Conservation (phyloP, 1,140 invertebrate species). For the Oppia nitens region DNA sequence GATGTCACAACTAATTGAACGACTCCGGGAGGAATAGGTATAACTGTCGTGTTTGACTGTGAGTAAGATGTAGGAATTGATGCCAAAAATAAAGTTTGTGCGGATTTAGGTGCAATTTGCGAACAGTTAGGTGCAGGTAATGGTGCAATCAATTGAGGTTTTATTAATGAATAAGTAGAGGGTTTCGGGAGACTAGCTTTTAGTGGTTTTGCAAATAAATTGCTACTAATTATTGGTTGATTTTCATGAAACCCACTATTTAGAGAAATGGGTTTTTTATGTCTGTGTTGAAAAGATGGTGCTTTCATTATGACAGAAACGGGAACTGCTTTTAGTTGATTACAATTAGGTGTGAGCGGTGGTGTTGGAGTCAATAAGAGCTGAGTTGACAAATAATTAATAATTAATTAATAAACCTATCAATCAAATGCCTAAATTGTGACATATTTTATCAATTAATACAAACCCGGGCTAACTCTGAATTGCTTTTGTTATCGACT, state of each 20-base stretch:
- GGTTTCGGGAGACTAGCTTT: not conserved
- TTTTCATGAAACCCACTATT: not conserved
- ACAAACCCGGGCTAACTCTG: slow-evolving; percentile 19
- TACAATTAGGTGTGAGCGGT: slow-evolving; percentile 30
- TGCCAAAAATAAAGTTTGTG: not conserved
- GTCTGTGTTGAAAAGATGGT: slow-evolving; percentile 18
- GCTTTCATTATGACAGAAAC: slow-evolving; percentile 62
- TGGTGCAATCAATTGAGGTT: not conserved
- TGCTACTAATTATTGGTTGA: not conserved
- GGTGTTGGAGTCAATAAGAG: slow-evolving; percentile 33
- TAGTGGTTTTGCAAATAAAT: not conserved
- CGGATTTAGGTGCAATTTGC: not conserved
- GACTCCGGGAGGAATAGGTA: slow-evolving; percentile 4
- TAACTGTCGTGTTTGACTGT: slow-evolving; percentile 8
- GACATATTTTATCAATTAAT: too few species aligned
- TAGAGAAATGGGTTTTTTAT: not conserved
- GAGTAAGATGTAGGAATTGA: not conserved
- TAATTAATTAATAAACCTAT: slow-evolving; percentile 16
- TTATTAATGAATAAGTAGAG: not conserved
- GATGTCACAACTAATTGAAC: slow-evolving; percentile 18
- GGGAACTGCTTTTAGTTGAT: slow-evolving; percentile 27
- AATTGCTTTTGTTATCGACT: slow-evolving; percentile 1
- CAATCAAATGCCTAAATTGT: too few species aligned
- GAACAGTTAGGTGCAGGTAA: not conserved
- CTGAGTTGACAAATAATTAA: slow-evolving; percentile 22